Evolutionary conservation across 2,888 invertebrate species (phyloP), one percentile per base, ranked within the genome.

Genomic region (Drosophila peninsularis): DNA sequence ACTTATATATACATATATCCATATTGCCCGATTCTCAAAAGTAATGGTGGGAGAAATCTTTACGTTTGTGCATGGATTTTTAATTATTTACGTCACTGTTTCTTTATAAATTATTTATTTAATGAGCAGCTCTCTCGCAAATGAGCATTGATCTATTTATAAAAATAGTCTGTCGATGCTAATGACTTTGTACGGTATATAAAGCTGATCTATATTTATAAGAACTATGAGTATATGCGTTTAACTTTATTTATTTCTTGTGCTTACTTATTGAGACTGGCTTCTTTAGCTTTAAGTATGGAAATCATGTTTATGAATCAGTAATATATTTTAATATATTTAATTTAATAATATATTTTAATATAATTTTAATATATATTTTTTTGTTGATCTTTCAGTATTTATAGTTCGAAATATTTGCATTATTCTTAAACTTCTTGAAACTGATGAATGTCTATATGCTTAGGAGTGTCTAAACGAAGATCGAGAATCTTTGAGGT

Each of bases 81-180:
- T 47, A 71, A 79, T 64, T 70, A 67, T 36, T 63, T 64, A 62
- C 74, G 63, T 66, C 70, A 66, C 11, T 34, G 7, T 41, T 42
- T 34, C n/a, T 60, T 49, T 42, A 49, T 36, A 42, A 45, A 30
- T 37, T 37, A 45, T 41, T 42, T 34, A 53, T 52, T 42, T n/a
- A 53, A 64, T 53, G 19, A 27, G 37, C n/a, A 30, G 3, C 14
- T n/a, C 21, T 34, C 13, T 32, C 17, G 6, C 13, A 14, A 9
- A 47, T 7, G 32, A 9, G 5, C 17, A 37, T 17, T 36, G 24
- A 19, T 34, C 10, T 19, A 32, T 1, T 4, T 14, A 9, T 19
- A 21, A 17, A 44, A 17, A 27, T 45, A 57, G 34, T 36, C 41
- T 36, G 56, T n/a, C 10, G 5, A 36, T 4, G 9, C 14, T 11